These are phyloP conservation scores for Leptarthrus brevirostris DNA, from an alignment of 2,888 invertebrate species.

Conservation along the genomic window DNA sequence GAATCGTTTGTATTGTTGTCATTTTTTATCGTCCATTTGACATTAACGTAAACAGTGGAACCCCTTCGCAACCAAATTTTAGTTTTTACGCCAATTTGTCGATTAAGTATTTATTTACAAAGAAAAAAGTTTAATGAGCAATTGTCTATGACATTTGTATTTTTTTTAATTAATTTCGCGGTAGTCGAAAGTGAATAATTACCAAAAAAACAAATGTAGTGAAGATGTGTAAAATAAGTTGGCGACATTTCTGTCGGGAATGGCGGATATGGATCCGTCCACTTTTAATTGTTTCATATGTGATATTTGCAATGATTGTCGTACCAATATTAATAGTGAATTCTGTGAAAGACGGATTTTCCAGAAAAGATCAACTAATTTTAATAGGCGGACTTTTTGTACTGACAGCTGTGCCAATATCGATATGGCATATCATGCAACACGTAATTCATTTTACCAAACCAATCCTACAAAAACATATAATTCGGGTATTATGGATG, in stretches of 20 bases:
- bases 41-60: conserved; percentile 27
- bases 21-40: background rate
- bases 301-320: conserved; percentile 82
- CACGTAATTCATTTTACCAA: conserved; percentile 94
- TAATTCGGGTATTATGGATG: conserved; percentile 97
- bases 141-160: too few species aligned
- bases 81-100: conserved; percentile 7
- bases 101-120: background rate
- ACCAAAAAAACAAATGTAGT: conserved; percentile 26
- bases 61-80: background rate
- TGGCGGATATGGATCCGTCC: conserved; percentile 95
- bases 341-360: conserved; percentile 82
- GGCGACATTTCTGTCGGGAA: conserved; percentile 63
- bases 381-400: conserved; percentile 93
- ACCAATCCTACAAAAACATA: conserved; percentile 91
- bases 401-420: conserved; percentile 88
- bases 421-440: conserved; percentile 94
- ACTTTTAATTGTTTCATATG: conserved; percentile 81
- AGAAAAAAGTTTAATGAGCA: background rate
- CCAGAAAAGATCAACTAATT: conserved; percentile 81
- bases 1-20: too few species aligned
- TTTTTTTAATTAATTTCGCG: too few species aligned
- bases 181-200: too few species aligned
- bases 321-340: conserved; percentile 86
- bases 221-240: conserved; percentile 52